Percentiles rank a stretch among this genome's conserved stretches.
These are phyloP conservation scores for Dioctria linearis DNA, from an alignment of 2,888 invertebrate species.

Conservation along the genomic window DNA sequence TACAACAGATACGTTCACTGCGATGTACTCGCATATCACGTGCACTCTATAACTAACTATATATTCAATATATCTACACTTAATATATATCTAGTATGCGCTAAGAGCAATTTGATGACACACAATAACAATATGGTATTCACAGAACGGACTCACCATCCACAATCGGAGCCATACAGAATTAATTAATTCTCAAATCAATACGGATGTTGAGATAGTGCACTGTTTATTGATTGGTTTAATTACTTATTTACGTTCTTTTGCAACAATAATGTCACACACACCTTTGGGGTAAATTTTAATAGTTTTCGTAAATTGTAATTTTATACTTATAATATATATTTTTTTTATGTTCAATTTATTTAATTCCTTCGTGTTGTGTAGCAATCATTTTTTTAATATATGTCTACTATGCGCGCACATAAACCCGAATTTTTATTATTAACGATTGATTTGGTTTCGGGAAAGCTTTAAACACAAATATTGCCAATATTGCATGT, in stretches of 20 bases:
- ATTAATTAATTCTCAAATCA: constrained; percentile 40
- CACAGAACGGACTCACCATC: neutral
- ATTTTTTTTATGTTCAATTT: neutral
- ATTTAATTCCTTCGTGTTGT: neutral
- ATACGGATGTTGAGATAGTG: neutral
- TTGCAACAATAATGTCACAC: constrained; percentile 22
- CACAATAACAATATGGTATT: neutral
- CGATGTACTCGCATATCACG: neutral
- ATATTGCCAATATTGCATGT: neutral
- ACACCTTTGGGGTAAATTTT: neutral
- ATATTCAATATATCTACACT: neutral
- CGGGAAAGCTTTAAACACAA: neutral
- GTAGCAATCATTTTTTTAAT: neutral
- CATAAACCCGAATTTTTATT: neutral
- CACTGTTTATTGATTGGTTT: constrained; percentile 26
- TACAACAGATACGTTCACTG: neutral
- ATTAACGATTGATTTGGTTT: neutral
- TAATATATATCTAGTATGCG: neutral
- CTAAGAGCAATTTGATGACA: neutral
- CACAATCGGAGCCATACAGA: neutral
- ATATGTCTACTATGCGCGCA: neutral
- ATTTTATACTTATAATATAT: too few relatives aligned
- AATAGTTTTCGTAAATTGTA: neutral
- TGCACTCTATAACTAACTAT: neutral
- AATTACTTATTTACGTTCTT: constrained; percentile 17